phyloP scores from a whole-genome alignment of 2,113 vertebrate genomes.

The Electrona antarctica region DNA sequence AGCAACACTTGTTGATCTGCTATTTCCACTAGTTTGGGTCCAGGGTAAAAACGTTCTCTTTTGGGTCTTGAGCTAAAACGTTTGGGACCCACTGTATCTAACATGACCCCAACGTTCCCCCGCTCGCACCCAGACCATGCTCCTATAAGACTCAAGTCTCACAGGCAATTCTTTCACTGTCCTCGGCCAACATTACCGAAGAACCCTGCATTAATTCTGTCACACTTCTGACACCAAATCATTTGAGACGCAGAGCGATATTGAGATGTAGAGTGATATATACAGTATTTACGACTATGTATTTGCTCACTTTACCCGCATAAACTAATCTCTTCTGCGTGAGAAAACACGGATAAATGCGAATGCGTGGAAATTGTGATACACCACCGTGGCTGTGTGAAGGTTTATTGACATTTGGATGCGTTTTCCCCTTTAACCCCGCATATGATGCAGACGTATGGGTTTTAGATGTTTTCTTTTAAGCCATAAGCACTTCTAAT shows the following conservation, averaged over 20 bases:
- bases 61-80: too few species aligned
- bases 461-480: slow-evolving; percentile 45
- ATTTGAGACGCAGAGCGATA: slow-evolving; percentile 31
- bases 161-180: slow-evolving; percentile 61
- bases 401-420: slow-evolving; percentile 4
- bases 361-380: slow-evolving; percentile 15
- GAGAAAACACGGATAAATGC: slow-evolving; percentile 28
- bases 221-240: slow-evolving; percentile 30
- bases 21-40: too few species aligned
- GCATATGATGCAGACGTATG: slow-evolving; percentile 18
- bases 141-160: slow-evolving; percentile 42
- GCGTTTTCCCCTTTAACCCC: not conserved
- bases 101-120: slow-evolving; percentile 49
- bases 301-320: slow-evolving; percentile 1
- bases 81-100: slow-evolving; percentile 30
- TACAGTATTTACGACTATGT: not conserved
- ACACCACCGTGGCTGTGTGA: slow-evolving; percentile 23
- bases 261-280: too few species aligned
- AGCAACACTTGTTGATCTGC: too few species aligned
- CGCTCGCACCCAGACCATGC: slow-evolving; percentile 30
- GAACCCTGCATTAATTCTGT: slow-evolving; percentile 44
- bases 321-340: slow-evolving; percentile 49
- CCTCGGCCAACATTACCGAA: slow-evolving; percentile 50
- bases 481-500: slow-evolving; percentile 33
- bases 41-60: too few species aligned